Percentiles rank a stretch among this genome's conserved stretches.
Conservation (phyloP, 2,113 vertebrate species). For the Taurulus bubalis region DNA sequence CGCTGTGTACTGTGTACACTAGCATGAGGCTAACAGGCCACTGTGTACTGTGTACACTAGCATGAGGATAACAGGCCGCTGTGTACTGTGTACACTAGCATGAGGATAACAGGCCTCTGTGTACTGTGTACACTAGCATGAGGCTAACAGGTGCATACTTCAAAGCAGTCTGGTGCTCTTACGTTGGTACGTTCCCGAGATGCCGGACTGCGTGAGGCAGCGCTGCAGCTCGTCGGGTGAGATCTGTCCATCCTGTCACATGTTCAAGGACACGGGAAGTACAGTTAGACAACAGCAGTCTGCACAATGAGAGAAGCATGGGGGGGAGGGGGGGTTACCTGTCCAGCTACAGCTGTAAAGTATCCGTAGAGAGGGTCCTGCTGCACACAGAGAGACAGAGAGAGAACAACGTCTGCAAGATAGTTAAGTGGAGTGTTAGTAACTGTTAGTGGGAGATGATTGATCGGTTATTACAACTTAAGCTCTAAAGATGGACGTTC, state of each 20-base stretch:
- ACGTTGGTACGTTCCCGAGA: constrained; percentile 91
- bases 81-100: no score
- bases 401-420: no score
- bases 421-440: not conserved
- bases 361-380: constrained; percentile 84
- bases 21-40: no score
- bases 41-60: no score
- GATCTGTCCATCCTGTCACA: constrained; percentile 91
- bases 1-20: no score
- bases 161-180: constrained; percentile 63
- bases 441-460: not conserved
- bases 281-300: not conserved
- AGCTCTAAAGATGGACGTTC: no score
- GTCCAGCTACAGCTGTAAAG: constrained; percentile 80
- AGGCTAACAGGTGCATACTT: no score
- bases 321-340: constrained; percentile 56
- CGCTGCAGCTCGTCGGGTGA: constrained; percentile 93
- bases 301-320: not conserved
- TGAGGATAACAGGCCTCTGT: no score
- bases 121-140: no score
- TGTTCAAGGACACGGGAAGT: not conserved
- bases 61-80: no score
- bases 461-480: no score
- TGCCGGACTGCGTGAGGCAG: constrained; percentile 91
- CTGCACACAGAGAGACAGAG: not conserved